Percentiles rank a stretch among this genome's conserved stretches.
Conservation (phyloP, 2,888 invertebrate species). For the Latheticus oryzae region DNA sequence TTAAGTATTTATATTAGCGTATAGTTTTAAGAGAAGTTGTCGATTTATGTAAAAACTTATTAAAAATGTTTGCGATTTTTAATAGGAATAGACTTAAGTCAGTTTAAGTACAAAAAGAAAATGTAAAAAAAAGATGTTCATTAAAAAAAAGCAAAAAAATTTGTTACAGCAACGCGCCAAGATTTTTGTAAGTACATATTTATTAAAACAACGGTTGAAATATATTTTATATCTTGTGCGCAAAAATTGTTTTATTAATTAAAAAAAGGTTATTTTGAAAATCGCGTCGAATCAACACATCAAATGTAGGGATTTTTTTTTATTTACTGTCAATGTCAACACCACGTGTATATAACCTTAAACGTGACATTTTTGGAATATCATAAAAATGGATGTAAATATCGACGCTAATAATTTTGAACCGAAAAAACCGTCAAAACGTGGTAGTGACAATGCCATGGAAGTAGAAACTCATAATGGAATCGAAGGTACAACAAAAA, state of each 20-base stretch:
- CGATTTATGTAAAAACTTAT: constrained; percentile 61
- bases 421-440: constrained; percentile 68
- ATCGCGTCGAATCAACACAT: background rate
- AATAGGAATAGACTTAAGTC: constrained; percentile 62
- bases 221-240: constrained; percentile 64
- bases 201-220: constrained; percentile 58
- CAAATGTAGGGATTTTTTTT: too few relatives aligned
- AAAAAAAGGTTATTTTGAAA: too few relatives aligned
- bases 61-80: constrained; percentile 60
- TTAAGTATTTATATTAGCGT: constrained; percentile 62
- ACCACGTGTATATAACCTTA: constrained; percentile 26
- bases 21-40: constrained; percentile 61
- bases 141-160: constrained; percentile 56
- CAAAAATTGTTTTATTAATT: constrained; percentile 53
- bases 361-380: constrained; percentile 5
- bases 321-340: too few relatives aligned
- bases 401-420: constrained; percentile 69
- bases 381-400: constrained; percentile 58
- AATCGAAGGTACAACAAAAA: constrained; percentile 69
- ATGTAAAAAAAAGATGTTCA: constrained; percentile 58
- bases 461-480: constrained; percentile 77
- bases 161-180: constrained; percentile 59
- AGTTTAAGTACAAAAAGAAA: constrained; percentile 63
- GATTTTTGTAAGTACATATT: constrained; percentile 58
- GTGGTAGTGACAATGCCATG: constrained; percentile 71